Base-by-base conservation (phyloP, 2,888 invertebrate species). In the Agrenia bidenticulata region DNA sequence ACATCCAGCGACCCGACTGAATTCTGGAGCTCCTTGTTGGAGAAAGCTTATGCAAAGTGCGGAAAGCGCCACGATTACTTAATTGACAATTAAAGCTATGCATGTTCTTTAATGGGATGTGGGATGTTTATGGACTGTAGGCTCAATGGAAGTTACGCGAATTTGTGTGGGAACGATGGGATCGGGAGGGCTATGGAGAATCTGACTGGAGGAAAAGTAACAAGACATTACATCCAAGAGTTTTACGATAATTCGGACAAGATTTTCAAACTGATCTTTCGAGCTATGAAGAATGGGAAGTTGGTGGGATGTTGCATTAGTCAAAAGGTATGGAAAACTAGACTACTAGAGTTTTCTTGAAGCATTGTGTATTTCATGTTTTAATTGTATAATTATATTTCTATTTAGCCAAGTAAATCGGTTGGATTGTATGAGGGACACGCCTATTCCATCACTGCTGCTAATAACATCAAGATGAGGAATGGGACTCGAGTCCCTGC, bases 1-100 rank as follows among this genome's bases (percentile, higher is more conserved):
- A 4, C 2, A 2, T 57, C 57, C 7, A 19, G 41, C 4, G 57
- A 57, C 26, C 2, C 2, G 2, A 5, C 2, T 23, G 57, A 57
- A 23, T 57, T 57, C 21, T 57, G 57, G 57, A 37, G 41, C 37
- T 39, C 57, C 24, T 23, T 57, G 2, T 2, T 57, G 7, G 57
- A 57, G 23, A 57, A 57, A 41, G 57, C 41, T 2, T 41, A 27
- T 39, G 57, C 57, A 41, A 57, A 57, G 57, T 57, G 11, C 37
- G 39, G 7, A 39, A 15, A 7, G 7, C 39, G 39, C 9, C 39
- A 11, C 15, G 15, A 39, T 11, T 15, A 11, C 15, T 39, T 39
- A 15, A 39, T 39, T 39, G 7, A 39, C 39, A 11, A 15, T 49
- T 49, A 15, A 15, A 53, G 24, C 53, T 23, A 9, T 19, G 24